Evolutionary conservation across 2,797 vertebrate species (phyloP).

Genomic region (Spatula versicolor): DNA sequence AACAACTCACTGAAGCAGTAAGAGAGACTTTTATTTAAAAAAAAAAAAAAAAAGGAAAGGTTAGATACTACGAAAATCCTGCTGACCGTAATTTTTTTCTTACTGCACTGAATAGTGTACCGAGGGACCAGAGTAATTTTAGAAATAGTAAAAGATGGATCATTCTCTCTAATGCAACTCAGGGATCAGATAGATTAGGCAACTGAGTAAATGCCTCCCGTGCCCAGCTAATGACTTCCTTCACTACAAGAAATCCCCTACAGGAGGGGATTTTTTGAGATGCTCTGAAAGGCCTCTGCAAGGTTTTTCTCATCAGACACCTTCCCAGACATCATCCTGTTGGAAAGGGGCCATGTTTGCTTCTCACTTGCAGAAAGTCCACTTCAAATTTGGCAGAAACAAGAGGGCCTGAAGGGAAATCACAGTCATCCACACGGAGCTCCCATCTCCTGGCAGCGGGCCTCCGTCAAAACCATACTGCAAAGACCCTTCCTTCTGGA

Average conservation of each 20-base stretch:
- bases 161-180: neutral
- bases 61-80: neutral
- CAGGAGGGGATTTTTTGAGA: neutral
- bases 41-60: neutral
- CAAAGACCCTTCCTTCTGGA: neutral
- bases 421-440: neutral
- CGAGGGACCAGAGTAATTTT: neutral
- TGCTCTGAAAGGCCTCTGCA: neutral
- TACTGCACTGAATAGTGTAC: neutral
- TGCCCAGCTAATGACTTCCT: neutral
- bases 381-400: slow-evolving; percentile 47
- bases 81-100: neutral
- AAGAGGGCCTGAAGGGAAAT: slow-evolving; percentile 27
- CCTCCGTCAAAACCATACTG: slow-evolving; percentile 8
- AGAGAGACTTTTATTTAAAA: neutral
- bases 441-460: slow-evolving; percentile 35
- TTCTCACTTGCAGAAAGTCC: slow-evolving; percentile 50
- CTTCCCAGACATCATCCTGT: neutral
- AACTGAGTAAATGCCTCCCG: neutral
- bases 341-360: slow-evolving; percentile 46
- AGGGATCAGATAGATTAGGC: neutral
- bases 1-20: neutral
- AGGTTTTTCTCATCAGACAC: neutral
- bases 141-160: neutral
- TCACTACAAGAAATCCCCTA: neutral